Percentiles rank a stretch among this genome's conserved stretches.
Conservation (phyloP, 2,888 invertebrate genomes). For the Pseudanteris insignis region DNA sequence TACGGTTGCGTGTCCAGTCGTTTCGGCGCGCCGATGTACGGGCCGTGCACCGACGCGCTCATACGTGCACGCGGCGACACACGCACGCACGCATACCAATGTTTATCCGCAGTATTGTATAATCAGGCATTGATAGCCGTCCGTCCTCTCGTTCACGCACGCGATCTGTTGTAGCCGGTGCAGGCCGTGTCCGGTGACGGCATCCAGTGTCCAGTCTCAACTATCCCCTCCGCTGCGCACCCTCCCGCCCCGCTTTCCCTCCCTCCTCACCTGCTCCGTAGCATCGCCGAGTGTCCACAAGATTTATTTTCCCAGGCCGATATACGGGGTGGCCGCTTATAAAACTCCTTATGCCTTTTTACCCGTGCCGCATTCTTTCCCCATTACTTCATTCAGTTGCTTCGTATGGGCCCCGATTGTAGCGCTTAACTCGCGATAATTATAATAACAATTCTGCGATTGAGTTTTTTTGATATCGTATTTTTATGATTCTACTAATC, state of each 20-base stretch:
- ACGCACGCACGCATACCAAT: constrained; percentile 45
- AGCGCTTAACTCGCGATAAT: too few species aligned
- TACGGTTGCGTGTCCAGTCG: constrained; percentile 32
- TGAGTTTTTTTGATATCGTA: too few species aligned
- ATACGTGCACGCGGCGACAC: too few species aligned
- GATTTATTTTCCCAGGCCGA: constrained; percentile 65
- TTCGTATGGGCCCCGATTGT: too few species aligned
- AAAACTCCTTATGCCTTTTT: constrained; percentile 46
- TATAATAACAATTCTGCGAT: too few species aligned
- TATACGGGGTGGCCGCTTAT: constrained; percentile 57
- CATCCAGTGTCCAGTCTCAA: too few species aligned
- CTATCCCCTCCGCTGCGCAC: too few species aligned
- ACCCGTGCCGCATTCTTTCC: constrained; percentile 23
- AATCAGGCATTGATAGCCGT: constrained; percentile 65
- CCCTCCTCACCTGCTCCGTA: constrained; percentile 52
- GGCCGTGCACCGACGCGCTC: too few species aligned
- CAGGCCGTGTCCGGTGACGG: constrained; percentile 65
- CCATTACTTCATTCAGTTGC: constrained; percentile 13
- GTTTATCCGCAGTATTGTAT: constrained; percentile 53
- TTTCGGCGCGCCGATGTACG: constrained; percentile 35
- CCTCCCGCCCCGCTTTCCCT: too few species aligned
- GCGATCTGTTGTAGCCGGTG: constrained; percentile 64
- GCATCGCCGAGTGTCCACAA: constrained; percentile 62
- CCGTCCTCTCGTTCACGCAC: constrained; percentile 61
- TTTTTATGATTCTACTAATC: too few species aligned